phyloP scores from a whole-genome alignment of 2,113 vertebrate species.

The Oryzias woworae region DNA sequence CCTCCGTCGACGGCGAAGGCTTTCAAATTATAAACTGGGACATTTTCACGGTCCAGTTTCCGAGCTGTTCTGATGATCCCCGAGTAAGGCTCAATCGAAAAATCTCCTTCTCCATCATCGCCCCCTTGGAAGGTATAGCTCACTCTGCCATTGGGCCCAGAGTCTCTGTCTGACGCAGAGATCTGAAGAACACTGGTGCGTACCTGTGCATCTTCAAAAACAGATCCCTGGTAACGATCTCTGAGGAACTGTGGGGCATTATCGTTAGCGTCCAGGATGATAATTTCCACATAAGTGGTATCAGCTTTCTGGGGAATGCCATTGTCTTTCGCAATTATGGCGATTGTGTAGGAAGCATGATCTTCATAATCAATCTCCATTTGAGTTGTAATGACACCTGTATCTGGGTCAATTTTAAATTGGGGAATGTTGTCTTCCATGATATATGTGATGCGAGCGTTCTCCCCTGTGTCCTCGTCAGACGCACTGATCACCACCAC shows the following conservation, averaged over 20 bases:
- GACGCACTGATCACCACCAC: slow-evolving; percentile 88
- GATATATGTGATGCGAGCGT: slow-evolving; percentile 90
- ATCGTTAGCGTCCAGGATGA: slow-evolving; percentile 91
- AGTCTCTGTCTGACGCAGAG: slow-evolving; percentile 90
- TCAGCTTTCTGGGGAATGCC: slow-evolving; percentile 96
- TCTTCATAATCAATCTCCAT: slow-evolving; percentile 94
- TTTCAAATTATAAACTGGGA: slow-evolving; percentile 86
- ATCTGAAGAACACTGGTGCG: slow-evolving; percentile 93
- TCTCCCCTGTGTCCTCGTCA: slow-evolving; percentile 94
- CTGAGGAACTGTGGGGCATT: slow-evolving; percentile 86
- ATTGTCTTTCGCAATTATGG: slow-evolving; percentile 90
- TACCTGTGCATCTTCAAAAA: slow-evolving; percentile 87
- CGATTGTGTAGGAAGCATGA: slow-evolving; percentile 91
- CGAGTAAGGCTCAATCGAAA: slow-evolving; percentile 88
- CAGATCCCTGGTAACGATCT: slow-evolving; percentile 87
- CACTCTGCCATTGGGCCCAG: slow-evolving; percentile 87
- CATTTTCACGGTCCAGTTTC: slow-evolving; percentile 91
- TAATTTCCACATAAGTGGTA: slow-evolving; percentile 92
- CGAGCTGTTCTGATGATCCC: slow-evolving; percentile 91
- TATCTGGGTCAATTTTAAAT: slow-evolving; percentile 89
- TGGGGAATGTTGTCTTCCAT: slow-evolving; percentile 93
- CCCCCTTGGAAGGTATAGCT: slow-evolving; percentile 91
- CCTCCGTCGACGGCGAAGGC: slow-evolving; percentile 91
- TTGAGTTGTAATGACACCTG: slow-evolving; percentile 88
- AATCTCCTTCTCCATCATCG: slow-evolving; percentile 92